Conservation (phyloP, 2,797 vertebrate genomes). For the Decapterus maruadsi region DNA sequence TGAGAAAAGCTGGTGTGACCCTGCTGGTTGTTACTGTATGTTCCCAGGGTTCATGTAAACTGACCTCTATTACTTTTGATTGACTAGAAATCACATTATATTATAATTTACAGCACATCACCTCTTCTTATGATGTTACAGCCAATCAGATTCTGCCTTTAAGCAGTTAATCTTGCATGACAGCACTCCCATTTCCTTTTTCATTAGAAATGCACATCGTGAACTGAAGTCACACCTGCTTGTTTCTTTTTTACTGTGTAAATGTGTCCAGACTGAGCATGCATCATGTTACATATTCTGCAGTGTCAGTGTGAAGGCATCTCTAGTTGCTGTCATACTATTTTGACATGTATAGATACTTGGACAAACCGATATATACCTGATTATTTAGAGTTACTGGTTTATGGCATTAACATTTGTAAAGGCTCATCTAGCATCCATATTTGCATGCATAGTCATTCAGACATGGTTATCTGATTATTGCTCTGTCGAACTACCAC, state of each 20-base stretch:
- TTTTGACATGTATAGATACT: constrained; percentile 23
- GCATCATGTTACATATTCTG: constrained; percentile 17
- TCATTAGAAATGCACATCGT: constrained; percentile 28
- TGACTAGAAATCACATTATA: background rate
- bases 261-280: constrained; percentile 31
- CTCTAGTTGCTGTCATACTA: constrained; percentile 7
- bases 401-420: constrained; percentile 43
- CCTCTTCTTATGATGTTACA: background rate
- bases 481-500: constrained; percentile 45
- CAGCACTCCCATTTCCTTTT: constrained; percentile 46
- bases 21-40: background rate
- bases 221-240: constrained; percentile 24
- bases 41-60: background rate
- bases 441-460: constrained; percentile 53
- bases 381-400: constrained; percentile 50
- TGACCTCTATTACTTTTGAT: background rate
- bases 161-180: constrained; percentile 31
- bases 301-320: constrained; percentile 29
- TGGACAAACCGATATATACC: constrained; percentile 41
- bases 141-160: background rate
- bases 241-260: constrained; percentile 58
- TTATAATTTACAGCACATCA: background rate
- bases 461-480: constrained; percentile 41
- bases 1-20: constrained; percentile 9
- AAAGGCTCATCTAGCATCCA: constrained; percentile 31